Evolutionary conservation across 2,113 vertebrate species (phyloP), one percentile per base, ranked within the genome.

Genomic region (Hippocampus comes): DNA sequence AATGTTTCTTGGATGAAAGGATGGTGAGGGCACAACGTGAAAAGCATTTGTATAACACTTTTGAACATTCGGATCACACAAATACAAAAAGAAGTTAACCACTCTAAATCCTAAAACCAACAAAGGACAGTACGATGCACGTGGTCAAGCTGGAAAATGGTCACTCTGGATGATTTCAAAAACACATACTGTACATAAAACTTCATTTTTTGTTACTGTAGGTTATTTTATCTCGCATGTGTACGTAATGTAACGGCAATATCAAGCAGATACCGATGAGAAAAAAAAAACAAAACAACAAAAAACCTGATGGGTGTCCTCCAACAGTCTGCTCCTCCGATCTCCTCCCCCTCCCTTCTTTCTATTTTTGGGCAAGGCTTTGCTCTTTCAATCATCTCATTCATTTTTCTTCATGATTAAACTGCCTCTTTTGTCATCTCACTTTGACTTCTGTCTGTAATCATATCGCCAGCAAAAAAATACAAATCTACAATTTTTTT

Each of bases 361-460:
- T 67, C 78, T 78, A 81, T 81, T 84, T 82, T 75, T 57, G 76
- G 74, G 67, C 41, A 30, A 18, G 15, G 7, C n/a, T 38, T 68
- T 53, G 51, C 60, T 72, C 64, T 57, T 69, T 60, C 53, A 71
- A 63, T 78, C 71, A 74, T 68, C 23, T 48, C 43, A 49, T 51
- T 46, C 67, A 34, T 66, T 6, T 57, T 7, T 55, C n/a, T 25
- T 25, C 8, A 48, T 15, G 48, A 48, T 25, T 3, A 8, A 65
- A 66, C n/a, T 23, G 10, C 48, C 51, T 21, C 34, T n/a, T 38
- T 21, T 55, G 49, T 23, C 4, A 21, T 72, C 15, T 49, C 63
- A 65, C 74, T 67, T 67, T 71, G 51, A 55, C 51, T 18, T 18
- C 51, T 49, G 68, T 63, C 18, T 4, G 75, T 27, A 48, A 68